A percentile compares a stretch with the other conserved stretches of the same genome.
Evolutionary conservation across 2,888 invertebrate species (phyloP).

Genomic region (Drosophila kambysellisi): DNA sequence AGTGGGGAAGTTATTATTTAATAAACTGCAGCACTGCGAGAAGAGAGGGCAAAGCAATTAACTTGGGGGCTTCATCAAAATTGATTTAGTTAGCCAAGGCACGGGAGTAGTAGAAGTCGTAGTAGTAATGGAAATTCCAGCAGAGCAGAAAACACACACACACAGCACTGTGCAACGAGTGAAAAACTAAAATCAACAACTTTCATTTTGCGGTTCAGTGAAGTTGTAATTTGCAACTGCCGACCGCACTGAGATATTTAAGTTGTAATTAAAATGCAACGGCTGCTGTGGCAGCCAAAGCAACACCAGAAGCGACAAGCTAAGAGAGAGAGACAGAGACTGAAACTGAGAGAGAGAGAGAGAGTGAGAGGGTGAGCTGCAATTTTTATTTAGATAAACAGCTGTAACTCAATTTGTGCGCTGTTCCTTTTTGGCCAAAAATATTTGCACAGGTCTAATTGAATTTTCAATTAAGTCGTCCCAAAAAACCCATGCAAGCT

Average conservation of each 20-base stretch:
- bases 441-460: constrained; percentile 80
- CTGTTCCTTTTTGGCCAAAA: constrained; percentile 52
- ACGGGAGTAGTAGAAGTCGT: neutral
- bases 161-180: neutral
- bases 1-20: constrained; percentile 50
- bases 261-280: constrained; percentile 79
- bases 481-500: constrained; percentile 46
- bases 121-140: constrained; percentile 15
- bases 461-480: constrained; percentile 79
- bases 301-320: constrained; percentile 19
- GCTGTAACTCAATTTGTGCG: constrained; percentile 71
- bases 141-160: constrained; percentile 32
- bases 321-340: neutral
- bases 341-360: neutral
- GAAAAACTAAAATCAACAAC: constrained; percentile 62
- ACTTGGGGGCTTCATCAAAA: constrained; percentile 56
- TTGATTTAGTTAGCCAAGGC: constrained; percentile 57
- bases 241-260: constrained; percentile 75
- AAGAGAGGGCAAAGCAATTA: constrained; percentile 45
- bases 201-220: constrained; percentile 77
- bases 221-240: constrained; percentile 73
- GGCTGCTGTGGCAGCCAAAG: constrained; percentile 30
- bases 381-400: constrained; percentile 76
- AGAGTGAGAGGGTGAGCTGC: constrained; percentile 26
- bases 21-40: constrained; percentile 35